These are phyloP conservation scores for Chlorospingus semifuscus DNA, from an alignment of 2,797 vertebrate genomes.

Conservation along the genomic window DNA sequence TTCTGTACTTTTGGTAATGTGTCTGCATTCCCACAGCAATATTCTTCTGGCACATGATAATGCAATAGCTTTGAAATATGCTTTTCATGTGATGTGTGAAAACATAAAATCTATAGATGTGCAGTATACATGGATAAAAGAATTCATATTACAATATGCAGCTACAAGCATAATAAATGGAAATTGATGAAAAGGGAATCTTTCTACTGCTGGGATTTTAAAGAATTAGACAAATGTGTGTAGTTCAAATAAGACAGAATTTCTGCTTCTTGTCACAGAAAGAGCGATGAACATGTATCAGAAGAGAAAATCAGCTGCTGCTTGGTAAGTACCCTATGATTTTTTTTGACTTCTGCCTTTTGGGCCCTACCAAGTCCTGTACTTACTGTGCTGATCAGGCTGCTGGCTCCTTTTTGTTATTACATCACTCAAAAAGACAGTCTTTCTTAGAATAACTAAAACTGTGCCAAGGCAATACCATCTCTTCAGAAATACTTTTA, in stretches of 20 bases:
- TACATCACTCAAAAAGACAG: not conserved
- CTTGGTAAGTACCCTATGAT: conserved; percentile 38
- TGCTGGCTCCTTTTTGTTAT: not conserved
- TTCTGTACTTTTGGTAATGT: not conserved
- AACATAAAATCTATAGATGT: conserved; percentile 48
- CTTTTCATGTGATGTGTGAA: conserved; percentile 49
- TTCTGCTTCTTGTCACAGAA: conserved; percentile 47
- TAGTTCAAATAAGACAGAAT: conserved; percentile 43
- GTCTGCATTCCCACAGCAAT: conserved; percentile 38
- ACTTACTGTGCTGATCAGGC: not conserved
- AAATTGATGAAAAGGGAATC: conserved; percentile 52
- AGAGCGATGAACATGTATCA: conserved; percentile 30
- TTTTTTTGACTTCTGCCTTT: conserved; percentile 53
- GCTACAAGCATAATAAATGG: conserved; percentile 46
- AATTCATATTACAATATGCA: conserved; percentile 9
- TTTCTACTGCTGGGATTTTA: conserved; percentile 49
- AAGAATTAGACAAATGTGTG: conserved; percentile 55
- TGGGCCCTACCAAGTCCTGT: conserved; percentile 5
- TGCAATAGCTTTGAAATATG: conserved; percentile 52
- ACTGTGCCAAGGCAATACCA: not conserved
- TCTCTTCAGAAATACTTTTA: not conserved
- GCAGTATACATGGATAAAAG: conserved; percentile 1
- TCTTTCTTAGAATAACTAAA: not conserved
- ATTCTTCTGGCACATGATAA: conserved; percentile 35
- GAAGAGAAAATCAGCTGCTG: conserved; percentile 44